Base-by-base conservation (phyloP, 2,888 invertebrate species). In the Sipunculus nudus region DNA sequence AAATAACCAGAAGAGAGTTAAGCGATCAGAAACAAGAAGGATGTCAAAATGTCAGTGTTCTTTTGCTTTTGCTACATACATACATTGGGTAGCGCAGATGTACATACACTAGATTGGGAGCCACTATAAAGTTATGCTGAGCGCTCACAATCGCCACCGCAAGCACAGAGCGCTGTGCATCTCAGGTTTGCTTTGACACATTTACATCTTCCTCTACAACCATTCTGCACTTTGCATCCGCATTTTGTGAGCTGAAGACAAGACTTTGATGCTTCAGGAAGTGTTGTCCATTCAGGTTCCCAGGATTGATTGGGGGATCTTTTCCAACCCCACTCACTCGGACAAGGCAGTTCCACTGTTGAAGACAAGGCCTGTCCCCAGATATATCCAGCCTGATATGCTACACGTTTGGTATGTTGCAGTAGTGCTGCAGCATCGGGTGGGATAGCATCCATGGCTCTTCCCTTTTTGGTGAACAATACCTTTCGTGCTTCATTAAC, bases 361-460 rank as follows among this genome's bases (percentile, higher is more conserved):
- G 13, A 38, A n/a, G 0, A 43, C 19, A 10, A 54, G 16, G 43
- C 28, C 29, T 62, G 43, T 35, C 55, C 62, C 61, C 54, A 67
- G 16, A 67, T 50, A 45, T 48, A 38, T 19, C 61, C 61, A 25
- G 41, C 59, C 39, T 71, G 68, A 47, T 61, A 69, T 8, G 46
- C 53, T 28, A 66, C 57, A 32, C 68, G 46, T 41, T 59, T 53
- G 10, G 57, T 29, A 49, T 68, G 72, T 48, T 71, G 60, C 6
- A 32, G 2, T n/a, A 71, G 60, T 32, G 70, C 67, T 29, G 49
- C 60, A 39, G 29, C 25, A 31, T 67, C 65, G 26, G 70, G 70
- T 45, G 64, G 67, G n/a, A 71, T 61, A 1, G 46, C 43, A 2
- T 68, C 55, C 26, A 63, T 28, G 31, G 46, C 13, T n/a, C 47